Conservation (phyloP, 2,888 invertebrate genomes). For the Prenolepis imparis region DNA sequence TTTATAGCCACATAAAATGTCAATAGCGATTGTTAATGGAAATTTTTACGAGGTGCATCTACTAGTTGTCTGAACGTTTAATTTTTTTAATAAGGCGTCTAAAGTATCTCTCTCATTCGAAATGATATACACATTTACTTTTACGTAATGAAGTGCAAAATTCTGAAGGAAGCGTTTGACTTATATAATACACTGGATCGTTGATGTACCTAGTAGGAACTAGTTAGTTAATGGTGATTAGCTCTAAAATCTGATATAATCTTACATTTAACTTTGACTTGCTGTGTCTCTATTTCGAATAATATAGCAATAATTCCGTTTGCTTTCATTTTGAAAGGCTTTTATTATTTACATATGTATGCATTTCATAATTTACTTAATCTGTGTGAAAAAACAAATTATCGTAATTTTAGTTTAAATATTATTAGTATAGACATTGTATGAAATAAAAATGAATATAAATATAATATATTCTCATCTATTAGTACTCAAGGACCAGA, state of each 20-base stretch:
- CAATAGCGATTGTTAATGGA: neutral
- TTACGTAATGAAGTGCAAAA: neutral
- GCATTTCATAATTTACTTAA: neutral
- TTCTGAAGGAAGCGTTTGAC: conserved; percentile 12
- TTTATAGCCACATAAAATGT: neutral
- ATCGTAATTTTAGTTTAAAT: neutral
- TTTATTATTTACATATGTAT: neutral
- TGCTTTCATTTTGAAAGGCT: neutral
- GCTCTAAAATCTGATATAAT: conserved; percentile 15
- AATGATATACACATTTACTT: neutral
- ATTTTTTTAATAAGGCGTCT: neutral
- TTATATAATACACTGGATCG: conserved; percentile 47
- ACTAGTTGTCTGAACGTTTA: neutral
- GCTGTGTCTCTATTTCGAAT: neutral
- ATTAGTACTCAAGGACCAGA: conserved; percentile 50
- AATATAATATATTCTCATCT: conserved; percentile 23
- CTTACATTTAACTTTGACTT: neutral
- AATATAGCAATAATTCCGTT: neutral
- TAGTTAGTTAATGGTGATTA: conserved; percentile 43
- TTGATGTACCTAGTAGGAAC: conserved; percentile 39
- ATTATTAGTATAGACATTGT: neutral
- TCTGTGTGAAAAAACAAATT: neutral
- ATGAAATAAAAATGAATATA: conserved; percentile 22
- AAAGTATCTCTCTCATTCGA: neutral
- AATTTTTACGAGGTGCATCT: neutral